phyloP scores from a whole-genome alignment of 2,888 invertebrate species.

The Scaptomyza polygonia region DNA sequence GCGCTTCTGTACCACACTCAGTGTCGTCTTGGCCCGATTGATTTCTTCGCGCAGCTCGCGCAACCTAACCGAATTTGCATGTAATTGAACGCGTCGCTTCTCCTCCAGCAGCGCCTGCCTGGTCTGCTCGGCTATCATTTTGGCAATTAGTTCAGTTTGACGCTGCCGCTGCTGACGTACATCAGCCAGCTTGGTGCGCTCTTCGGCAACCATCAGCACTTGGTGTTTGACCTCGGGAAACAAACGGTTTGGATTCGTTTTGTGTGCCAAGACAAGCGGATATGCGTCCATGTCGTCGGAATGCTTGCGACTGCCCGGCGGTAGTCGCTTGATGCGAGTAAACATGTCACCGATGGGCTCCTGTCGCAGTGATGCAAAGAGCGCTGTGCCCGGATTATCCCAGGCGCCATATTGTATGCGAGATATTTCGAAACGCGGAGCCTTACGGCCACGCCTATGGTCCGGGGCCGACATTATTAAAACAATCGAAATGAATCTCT shows the following conservation, averaged over 20 bases:
- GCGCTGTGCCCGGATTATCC: conserved; percentile 53
- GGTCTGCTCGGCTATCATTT: conserved; percentile 39
- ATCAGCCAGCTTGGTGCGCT: conserved; percentile 44
- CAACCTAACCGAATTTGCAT: conserved; percentile 36
- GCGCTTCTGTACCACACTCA: conserved; percentile 31
- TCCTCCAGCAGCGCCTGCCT: conserved; percentile 36
- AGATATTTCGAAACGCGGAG: conserved; percentile 30
- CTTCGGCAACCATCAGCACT: conserved; percentile 63
- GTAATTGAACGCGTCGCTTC: conserved; percentile 41
- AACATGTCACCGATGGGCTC: conserved; percentile 52
- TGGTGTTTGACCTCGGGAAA: conserved; percentile 51
- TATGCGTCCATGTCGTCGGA: conserved; percentile 43
- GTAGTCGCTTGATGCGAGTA: conserved; percentile 15
- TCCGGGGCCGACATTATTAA: conserved; percentile 17
- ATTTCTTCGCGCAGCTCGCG: conserved; percentile 48
- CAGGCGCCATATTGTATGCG: conserved; percentile 59
- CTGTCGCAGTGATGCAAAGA: conserved; percentile 59
- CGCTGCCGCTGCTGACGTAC: conserved; percentile 37
- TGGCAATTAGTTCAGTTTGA: conserved; percentile 31
- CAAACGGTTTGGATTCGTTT: conserved; percentile 17
- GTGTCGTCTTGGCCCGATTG: conserved; percentile 50
- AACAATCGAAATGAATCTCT: neutral
- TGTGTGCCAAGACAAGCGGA: conserved; percentile 20
- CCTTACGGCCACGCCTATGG: conserved; percentile 27
- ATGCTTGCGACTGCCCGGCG: conserved; percentile 12